Conservation (phyloP, 2,888 invertebrate genomes). For the Agrotis clavis region DNA sequence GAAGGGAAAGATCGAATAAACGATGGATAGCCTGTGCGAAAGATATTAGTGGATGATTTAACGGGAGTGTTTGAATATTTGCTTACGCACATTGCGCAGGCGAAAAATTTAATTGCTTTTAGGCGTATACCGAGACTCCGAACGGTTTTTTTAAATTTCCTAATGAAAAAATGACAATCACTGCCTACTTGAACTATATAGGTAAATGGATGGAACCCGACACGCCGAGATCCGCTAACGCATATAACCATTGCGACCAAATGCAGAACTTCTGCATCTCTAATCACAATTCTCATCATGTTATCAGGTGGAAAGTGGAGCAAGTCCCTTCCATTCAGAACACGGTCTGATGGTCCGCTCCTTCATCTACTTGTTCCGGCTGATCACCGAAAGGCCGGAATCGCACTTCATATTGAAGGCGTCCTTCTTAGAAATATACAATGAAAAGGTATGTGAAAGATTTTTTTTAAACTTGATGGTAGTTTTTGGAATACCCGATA, state of each 20-base stretch:
- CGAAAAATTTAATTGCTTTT: background rate
- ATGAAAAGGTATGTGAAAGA: constrained; percentile 95
- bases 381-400: constrained; percentile 94
- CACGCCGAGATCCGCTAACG: background rate
- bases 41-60: too few species aligned
- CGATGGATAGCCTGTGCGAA: too few species aligned
- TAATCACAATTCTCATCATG: background rate
- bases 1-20: too few species aligned
- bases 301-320: constrained; percentile 92
- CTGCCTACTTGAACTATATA: too few species aligned
- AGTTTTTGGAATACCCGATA: too few species aligned
- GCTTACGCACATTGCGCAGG: too few species aligned
- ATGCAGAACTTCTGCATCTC: too few species aligned
- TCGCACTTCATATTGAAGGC: constrained; percentile 96
- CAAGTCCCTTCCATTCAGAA: constrained; percentile 93
- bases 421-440: constrained; percentile 98
- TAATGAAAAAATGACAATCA: background rate
- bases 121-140: background rate
- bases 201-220: background rate
- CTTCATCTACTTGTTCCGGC: constrained; percentile 96
- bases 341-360: constrained; percentile 97
- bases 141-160: too few species aligned
- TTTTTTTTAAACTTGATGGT: too few species aligned
- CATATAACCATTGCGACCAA: background rate
- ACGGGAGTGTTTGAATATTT: too few species aligned